Conservation (phyloP, 1,140 invertebrate genomes). For the Drosophila bocqueti region DNA sequence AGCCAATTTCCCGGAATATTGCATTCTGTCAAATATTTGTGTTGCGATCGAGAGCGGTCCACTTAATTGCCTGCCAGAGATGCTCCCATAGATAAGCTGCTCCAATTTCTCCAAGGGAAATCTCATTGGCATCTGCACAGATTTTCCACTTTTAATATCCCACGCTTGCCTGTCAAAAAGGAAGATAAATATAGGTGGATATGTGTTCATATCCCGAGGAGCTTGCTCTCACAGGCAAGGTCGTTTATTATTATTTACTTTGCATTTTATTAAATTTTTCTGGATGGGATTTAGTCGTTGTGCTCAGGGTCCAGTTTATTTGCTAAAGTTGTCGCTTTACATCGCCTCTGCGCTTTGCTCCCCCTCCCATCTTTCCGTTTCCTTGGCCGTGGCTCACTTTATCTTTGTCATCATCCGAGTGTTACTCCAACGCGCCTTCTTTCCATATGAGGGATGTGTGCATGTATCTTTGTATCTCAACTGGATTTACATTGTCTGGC, state of each 20-base stretch:
- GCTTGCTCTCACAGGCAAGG: conserved; percentile 52
- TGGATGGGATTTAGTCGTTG: conserved; percentile 41
- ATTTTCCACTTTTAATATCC: conserved; percentile 57
- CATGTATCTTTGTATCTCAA: conserved; percentile 47
- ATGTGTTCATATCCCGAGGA: conserved; percentile 1
- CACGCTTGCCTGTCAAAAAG: conserved; percentile 65
- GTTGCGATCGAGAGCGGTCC: conserved; percentile 16
- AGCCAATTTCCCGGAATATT: conserved; percentile 8
- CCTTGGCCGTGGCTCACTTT: conserved; percentile 38
- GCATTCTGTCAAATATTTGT: conserved; percentile 34
- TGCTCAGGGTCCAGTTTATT: conserved; percentile 51
- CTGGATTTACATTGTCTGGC: conserved; percentile 66
- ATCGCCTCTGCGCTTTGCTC: too few relatives aligned
- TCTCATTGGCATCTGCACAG: conserved; percentile 23
- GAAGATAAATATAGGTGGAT: background rate
- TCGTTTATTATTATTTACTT: conserved; percentile 80
- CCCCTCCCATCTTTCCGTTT: background rate
- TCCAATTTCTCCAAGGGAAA: conserved; percentile 20
- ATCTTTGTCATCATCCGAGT: conserved; percentile 64
- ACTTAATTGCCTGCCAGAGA: conserved; percentile 46
- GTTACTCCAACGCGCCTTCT: conserved; percentile 58
- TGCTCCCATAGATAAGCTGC: conserved; percentile 30
- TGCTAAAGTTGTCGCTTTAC: conserved; percentile 72
- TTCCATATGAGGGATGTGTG: conserved; percentile 29
- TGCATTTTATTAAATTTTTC: conserved; percentile 75